Evolutionary conservation across 2,797 vertebrate species (phyloP).

Genomic region (Hafferia zeledoni): DNA sequence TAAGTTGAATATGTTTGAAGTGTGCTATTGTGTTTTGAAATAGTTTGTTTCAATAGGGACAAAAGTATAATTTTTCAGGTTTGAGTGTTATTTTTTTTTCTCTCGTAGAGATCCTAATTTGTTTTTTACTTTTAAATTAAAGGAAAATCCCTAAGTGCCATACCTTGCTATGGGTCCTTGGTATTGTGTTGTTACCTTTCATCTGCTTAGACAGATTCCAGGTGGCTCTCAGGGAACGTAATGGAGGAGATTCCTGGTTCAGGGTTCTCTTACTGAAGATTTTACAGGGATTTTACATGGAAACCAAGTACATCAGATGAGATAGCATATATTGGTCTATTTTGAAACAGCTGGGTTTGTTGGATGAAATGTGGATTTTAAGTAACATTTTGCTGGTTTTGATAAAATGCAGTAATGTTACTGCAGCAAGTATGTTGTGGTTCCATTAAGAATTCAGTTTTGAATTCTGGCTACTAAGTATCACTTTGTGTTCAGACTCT

Average conservation of each 20-base stretch:
- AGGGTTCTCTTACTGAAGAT: not conserved
- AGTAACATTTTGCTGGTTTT: not conserved
- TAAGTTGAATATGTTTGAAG: not conserved
- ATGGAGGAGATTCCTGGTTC: not conserved
- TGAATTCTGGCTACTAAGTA: not conserved
- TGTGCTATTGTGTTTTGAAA: not conserved
- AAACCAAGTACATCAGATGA: not conserved
- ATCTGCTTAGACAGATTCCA: not conserved
- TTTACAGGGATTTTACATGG: not conserved
- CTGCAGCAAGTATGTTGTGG: not conserved
- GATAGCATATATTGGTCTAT: accelerated
- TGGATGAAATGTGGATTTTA: not conserved
- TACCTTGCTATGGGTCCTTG: not conserved
- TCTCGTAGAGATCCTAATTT: not conserved
- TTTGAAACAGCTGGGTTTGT: not conserved
- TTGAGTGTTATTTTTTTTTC: not conserved
- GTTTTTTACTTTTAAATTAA: not conserved
- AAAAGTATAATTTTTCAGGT: not conserved
- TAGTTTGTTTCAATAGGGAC: not conserved
- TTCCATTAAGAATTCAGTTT: not conserved
- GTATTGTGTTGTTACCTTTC: not conserved
- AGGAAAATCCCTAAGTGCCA: not conserved
- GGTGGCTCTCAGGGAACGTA: not conserved
- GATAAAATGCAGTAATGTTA: not conserved
- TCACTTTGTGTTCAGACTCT: not conserved